Evolutionary conservation across 2,888 invertebrate species (phyloP), one percentile per base, ranked within the genome.

Genomic region (Harpalus rubripes): DNA sequence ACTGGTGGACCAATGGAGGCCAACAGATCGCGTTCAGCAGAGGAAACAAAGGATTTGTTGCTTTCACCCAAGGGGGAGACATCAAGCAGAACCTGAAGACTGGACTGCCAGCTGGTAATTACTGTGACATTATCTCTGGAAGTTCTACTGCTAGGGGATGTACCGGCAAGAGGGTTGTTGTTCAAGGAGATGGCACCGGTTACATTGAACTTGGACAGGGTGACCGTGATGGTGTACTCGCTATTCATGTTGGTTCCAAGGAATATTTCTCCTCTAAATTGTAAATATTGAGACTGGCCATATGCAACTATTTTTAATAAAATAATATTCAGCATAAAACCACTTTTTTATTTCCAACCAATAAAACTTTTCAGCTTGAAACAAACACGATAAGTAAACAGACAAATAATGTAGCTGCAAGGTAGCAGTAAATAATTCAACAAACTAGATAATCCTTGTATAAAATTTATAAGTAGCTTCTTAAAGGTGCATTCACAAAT

Each of bases 81-180:
- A 88, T 96, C 44, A 93, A 93, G 65, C 90, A 92, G 88, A 93
- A 89, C 12, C 90, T 96, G 22, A 10, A 59, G 91, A 96, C 95
- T 1, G 95, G 95, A 85, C 92, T 97, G 44, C 95, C 96, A 0
- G 92, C 94, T 72, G 98, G 98, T 18, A 92, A 88, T 0, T 98
- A 98, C 91, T 98, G 98, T 90, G 97, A 98, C 90, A 92, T 98
- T 18, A 96, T 97, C 87, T 95, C 95, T n/a, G 97, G 97, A 0
- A 85, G 95, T 61, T 74, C 91, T 16, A 91, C 89, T 0, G 91
- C 93, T 85, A 93, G 92, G 83, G 88, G 88, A 0, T 96, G 96
- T 88, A 94, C 95, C 0, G 96, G 96, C 26, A 94, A 93, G 87
- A 90, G 91, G 0, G 90, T 96, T 2, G 91, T 89, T 0, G 96